phyloP scores from a whole-genome alignment of 2,797 vertebrate genomes.

The Lepus oiostolus region DNA sequence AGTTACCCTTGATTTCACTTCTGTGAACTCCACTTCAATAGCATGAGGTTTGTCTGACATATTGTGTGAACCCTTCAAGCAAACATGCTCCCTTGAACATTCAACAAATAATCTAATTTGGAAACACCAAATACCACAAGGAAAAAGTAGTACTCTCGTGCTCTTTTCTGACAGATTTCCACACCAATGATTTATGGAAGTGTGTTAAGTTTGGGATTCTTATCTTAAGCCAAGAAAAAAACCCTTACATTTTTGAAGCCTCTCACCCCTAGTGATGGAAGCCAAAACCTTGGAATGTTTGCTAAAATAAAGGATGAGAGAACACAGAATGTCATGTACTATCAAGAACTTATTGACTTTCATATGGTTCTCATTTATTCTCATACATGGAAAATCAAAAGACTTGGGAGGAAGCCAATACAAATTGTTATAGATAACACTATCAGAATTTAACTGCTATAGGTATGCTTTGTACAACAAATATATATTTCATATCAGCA shows the following conservation, averaged over 20 bases:
- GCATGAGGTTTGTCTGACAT: slow-evolving; percentile 76
- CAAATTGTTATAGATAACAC: slow-evolving; percentile 82
- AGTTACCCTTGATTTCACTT: slow-evolving; percentile 67
- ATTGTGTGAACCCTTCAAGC: slow-evolving; percentile 71
- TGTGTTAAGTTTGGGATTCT: slow-evolving; percentile 77
- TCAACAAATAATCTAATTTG: slow-evolving; percentile 83
- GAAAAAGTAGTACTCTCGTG: slow-evolving; percentile 68
- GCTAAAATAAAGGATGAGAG: slow-evolving; percentile 78
- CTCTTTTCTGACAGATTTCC: slow-evolving; percentile 81
- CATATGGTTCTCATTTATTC: slow-evolving; percentile 83
- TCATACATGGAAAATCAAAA: slow-evolving; percentile 74
- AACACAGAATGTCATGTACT: slow-evolving; percentile 82
- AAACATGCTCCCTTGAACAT: slow-evolving; percentile 73
- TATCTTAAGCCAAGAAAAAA: slow-evolving; percentile 80
- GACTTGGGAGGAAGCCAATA: slow-evolving; percentile 78
- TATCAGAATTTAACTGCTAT: slow-evolving; percentile 77
- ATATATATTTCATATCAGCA: slow-evolving; percentile 77
- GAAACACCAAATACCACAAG: slow-evolving; percentile 77
- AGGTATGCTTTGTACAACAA: slow-evolving; percentile 71
- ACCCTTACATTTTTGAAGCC: slow-evolving; percentile 64
- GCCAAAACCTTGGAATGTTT: slow-evolving; percentile 80
- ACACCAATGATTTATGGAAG: slow-evolving; percentile 81
- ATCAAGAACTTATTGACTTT: slow-evolving; percentile 82
- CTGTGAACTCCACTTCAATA: slow-evolving; percentile 76
- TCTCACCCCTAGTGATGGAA: slow-evolving; percentile 75